Percentiles rank a stretch among this genome's conserved stretches.
These are phyloP conservation scores for Rhinichthys klamathensis DNA, from an alignment of 2,113 vertebrate species.

Conservation along the genomic window DNA sequence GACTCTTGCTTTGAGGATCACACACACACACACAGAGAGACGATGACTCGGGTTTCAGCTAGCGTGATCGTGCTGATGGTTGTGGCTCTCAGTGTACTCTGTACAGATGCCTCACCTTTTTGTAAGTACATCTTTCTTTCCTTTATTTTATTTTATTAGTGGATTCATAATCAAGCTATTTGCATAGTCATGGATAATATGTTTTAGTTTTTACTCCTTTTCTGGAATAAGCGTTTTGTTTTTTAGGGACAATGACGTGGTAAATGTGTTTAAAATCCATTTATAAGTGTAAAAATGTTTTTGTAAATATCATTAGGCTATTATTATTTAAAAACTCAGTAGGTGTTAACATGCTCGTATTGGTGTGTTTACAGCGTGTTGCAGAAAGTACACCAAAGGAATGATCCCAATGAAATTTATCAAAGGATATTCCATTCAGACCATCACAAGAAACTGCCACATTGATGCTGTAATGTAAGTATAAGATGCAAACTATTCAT, in stretches of 20 bases:
- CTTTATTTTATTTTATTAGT: background rate
- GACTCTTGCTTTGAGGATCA: constrained; percentile 7
- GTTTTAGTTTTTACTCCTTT: background rate
- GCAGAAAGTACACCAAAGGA: constrained; percentile 52
- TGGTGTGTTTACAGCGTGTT: constrained; percentile 60
- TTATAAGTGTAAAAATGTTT: background rate
- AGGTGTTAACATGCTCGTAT: background rate
- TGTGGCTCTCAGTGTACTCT: constrained; percentile 52
- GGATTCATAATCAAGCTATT: background rate
- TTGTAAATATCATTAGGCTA: background rate
- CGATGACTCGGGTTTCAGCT: constrained; percentile 64
- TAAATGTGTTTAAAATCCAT: background rate
- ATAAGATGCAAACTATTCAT: background rate
- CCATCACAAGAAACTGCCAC: constrained; percentile 44
- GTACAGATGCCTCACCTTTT: constrained; percentile 40
- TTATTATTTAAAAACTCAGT: too few relatives aligned
- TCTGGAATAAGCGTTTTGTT: background rate
- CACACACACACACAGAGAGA: background rate
- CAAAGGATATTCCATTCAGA: constrained; percentile 68
- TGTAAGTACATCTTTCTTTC: constrained; percentile 55
- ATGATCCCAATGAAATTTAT: constrained; percentile 20
- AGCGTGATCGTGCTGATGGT: constrained; percentile 44
- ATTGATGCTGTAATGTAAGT: constrained; percentile 67
- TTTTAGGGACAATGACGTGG: background rate
- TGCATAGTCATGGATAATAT: background rate